Conservation (phyloP, 2,797 vertebrate genomes). For the Apodemus agrarius region DNA sequence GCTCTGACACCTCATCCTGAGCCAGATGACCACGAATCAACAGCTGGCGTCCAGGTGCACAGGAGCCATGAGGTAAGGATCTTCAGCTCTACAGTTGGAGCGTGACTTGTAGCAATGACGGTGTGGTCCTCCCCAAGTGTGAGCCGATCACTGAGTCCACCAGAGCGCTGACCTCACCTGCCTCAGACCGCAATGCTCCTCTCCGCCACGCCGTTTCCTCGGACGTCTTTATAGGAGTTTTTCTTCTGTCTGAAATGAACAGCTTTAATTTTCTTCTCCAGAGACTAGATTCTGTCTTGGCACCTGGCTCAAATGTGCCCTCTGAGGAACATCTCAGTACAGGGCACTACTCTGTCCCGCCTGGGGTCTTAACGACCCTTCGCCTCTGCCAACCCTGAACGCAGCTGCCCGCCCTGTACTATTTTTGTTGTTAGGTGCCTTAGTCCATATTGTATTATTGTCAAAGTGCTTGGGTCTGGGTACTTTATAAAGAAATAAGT, state of each 20-base stretch:
- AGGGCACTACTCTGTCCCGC: background rate
- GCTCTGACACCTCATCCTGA: background rate
- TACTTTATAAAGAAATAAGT: background rate
- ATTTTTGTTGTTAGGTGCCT: background rate
- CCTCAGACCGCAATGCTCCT: background rate
- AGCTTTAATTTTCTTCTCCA: background rate
- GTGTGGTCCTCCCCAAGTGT: background rate
- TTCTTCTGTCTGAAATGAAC: background rate
- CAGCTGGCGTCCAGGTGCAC: background rate
- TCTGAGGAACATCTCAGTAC: background rate
- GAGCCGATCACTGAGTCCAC: no score
- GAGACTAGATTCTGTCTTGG: background rate
- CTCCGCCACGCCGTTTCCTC: background rate
- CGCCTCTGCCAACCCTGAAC: background rate
- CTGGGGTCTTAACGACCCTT: background rate
- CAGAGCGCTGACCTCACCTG: background rate
- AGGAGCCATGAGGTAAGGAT: background rate
- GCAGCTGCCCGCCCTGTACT: fast-evolving
- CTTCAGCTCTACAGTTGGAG: background rate
- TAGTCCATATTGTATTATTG: background rate
- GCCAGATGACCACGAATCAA: background rate
- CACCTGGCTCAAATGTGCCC: background rate
- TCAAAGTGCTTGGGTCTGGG: background rate
- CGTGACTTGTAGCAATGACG: background rate
- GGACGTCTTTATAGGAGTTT: background rate